Evolutionary conservation across 2,888 invertebrate species (phyloP), one percentile per base, ranked within the genome.

Genomic region (Hedychridium roseum): DNA sequence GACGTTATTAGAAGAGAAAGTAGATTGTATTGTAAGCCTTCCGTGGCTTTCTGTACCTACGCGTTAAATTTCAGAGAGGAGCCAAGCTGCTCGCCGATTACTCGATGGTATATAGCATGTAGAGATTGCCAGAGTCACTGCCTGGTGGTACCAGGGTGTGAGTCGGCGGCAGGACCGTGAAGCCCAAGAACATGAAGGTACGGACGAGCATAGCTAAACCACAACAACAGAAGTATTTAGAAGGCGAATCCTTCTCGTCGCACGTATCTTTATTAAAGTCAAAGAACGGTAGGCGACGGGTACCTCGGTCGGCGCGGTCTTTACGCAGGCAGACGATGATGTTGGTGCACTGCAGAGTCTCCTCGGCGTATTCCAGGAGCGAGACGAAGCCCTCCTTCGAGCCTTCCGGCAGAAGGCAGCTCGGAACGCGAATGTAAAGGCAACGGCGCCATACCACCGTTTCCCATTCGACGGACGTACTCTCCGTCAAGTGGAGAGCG

Each of bases 181-280:
- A 97, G 52, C 97, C 97, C 84, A 97, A 87, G 82, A 95, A 96
- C 91, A 95, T 94, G 86, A 97, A 97, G 23, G 96, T 95, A 68
- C 96, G 90, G 60, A 97, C 88, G 70, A 97, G 84, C 64, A 89
- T 88, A 41, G 90, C 89, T 86, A 81, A 21, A 79, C 54, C 51
- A 40, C 48, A 57, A 58, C 47, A 64, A 64, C 52, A 62, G 47
- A 64, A 31, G 9, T 23, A 43, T 64, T 66, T 64, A 64, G 56
- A 48, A 20, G 52, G 48, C 27, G 50, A 50, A 28, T 39, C 50
- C 11, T 49, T 42, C n/a, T 45, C 50, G 11, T 41, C 50, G 17
- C 32, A 42, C 36, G 43, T 43, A 11, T 36, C 49, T 41, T 55
- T 54, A 37, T 55, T 41, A 32, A 30, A 43, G 20, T 43, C 37